Evolutionary conservation across 2,113 vertebrate genomes (phyloP), one percentile per base, ranked within the genome.

Genomic region (Dicrurus megarhynchus): DNA sequence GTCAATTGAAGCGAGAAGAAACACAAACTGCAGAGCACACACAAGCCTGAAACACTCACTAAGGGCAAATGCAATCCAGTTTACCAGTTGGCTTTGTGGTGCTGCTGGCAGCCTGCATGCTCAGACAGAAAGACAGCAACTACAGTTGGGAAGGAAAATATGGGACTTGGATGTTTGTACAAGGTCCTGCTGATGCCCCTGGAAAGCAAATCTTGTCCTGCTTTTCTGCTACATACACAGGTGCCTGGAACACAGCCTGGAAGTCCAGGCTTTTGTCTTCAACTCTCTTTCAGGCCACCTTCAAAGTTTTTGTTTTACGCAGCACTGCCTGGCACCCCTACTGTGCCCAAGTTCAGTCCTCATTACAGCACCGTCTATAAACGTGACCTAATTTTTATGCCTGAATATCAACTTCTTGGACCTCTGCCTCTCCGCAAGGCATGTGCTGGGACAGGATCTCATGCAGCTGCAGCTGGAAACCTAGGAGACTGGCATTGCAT

Each of bases 271-370:
- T 92, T 96, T 95, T 92, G 76, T 95, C 71, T 70, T 86, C 76
- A 84, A 33, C 59, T 67, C 39, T 78, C 39, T 94, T 91, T 73
- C 68, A 81, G 88, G 76, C 88, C 71, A 81, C 88, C 88, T 95
- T 92, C 71, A 86, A 77, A 78, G 93, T 50, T 90, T 96, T 95
- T 96, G 94, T 93, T 95, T 81, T 52, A 77, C 75, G 75, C 64
- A 87, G 71, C 39, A 32, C 22, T 61, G 90, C 83, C 83, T 89
- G 68, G 86, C 71, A 96, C 80, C 91, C 94, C 94, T 86, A 90
- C 96, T 86, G 91, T 77, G 88, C 89, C 94, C 75, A 92, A 74
- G 60, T 86, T 93, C 86, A 78, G 89, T 14, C 76, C 86, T 96
- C 86, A 86, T 96, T 95, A 96, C 59, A 47, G 68, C 57, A 88